These are phyloP conservation scores for Timema cristinae DNA, from an alignment of 2,888 invertebrate species.

Conservation along the genomic window DNA sequence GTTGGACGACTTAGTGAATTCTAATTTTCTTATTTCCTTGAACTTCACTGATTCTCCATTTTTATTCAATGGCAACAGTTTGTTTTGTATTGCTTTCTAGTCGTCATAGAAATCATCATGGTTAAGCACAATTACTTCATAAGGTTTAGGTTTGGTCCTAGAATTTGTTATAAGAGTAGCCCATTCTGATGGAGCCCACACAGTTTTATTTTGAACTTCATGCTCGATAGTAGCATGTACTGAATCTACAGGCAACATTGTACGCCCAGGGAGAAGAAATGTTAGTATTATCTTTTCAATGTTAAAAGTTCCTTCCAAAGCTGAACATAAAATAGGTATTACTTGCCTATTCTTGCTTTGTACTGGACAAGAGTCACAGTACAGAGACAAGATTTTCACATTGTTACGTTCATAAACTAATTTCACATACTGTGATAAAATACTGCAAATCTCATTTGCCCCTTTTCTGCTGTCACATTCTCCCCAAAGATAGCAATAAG, in stretches of 20 bases:
- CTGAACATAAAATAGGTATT: neutral
- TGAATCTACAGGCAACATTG: slow-evolving; percentile 11
- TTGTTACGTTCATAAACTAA: slow-evolving; percentile 9
- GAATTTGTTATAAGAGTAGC: slow-evolving; percentile 31
- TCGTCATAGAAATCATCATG: slow-evolving; percentile 11
- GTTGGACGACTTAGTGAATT: neutral
- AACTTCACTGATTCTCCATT: neutral
- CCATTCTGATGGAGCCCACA: slow-evolving; percentile 37
- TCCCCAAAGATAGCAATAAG: slow-evolving; percentile 6
- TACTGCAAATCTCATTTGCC: slow-evolving; percentile 9
- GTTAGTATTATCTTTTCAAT: slow-evolving; percentile 5
- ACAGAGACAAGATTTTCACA: neutral
- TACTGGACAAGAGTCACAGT: slow-evolving; percentile 12
- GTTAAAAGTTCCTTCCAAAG: neutral
- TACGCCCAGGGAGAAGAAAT: slow-evolving; percentile 5
- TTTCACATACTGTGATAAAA: slow-evolving; percentile 5
- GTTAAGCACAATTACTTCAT: slow-evolving; percentile 1
- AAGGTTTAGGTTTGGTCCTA: slow-evolving; percentile 30
- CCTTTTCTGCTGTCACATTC: slow-evolving; percentile 13
- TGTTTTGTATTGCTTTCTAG: slow-evolving; percentile 1
- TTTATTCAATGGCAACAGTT: neutral
- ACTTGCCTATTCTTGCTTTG: slow-evolving; percentile 11
- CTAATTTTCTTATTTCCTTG: neutral
- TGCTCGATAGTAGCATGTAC: slow-evolving; percentile 33
- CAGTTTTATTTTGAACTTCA: slow-evolving; percentile 31